Evolutionary conservation across 64 coral and sea anemone species (phyloP).

Genomic region (Pachyseris speciosa): DNA sequence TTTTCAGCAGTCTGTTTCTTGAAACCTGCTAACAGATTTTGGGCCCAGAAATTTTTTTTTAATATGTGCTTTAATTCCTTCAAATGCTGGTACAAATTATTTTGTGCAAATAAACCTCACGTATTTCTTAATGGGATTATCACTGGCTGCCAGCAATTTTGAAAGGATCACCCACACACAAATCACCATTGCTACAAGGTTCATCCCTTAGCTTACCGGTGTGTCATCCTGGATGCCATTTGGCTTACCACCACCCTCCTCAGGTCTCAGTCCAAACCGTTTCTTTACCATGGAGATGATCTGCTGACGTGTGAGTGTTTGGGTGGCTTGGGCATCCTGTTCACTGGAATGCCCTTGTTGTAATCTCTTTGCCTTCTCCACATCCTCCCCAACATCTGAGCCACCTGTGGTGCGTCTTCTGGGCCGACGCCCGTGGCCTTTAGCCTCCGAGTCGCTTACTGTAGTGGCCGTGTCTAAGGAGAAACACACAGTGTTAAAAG

Average conservation of each 20-base stretch:
- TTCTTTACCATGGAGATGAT: conserved; percentile 95
- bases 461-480: conserved; percentile 81
- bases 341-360: conserved; percentile 78
- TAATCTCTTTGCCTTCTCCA: conserved; percentile 74
- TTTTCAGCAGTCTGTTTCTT: no score
- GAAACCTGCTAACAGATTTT: no score
- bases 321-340: conserved; percentile 42
- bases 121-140: no score
- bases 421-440: conserved; percentile 62
- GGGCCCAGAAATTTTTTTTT: no score
- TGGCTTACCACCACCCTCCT: conserved; percentile 45
- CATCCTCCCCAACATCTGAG: conserved; percentile 61
- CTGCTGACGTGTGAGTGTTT: conserved; percentile 83
- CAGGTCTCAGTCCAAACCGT: conserved; percentile 88
- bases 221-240: conserved; percentile 59
- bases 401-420: conserved; percentile 88
- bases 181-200: neutral
- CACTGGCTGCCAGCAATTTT: no score
- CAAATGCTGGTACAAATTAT: no score
- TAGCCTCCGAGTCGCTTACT: conserved; percentile 90
- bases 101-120: no score
- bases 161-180: no score
- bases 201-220: neutral
- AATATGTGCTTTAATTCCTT: no score
- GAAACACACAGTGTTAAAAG: neutral